Conservation (phyloP, 2,113 vertebrate species). For the Lophotis ruficrista region DNA sequence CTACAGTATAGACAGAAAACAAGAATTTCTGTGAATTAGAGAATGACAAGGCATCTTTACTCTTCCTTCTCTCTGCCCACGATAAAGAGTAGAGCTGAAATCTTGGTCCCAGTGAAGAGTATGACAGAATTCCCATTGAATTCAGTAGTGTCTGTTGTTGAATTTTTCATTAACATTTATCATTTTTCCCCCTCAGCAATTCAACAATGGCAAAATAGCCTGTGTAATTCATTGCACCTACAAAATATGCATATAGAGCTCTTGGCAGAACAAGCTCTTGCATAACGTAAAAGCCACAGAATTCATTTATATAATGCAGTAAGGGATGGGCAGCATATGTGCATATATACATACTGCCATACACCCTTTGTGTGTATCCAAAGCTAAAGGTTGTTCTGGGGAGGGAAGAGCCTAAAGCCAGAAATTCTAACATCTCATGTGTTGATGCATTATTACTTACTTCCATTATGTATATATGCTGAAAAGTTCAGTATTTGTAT, state of each 20-base stretch:
- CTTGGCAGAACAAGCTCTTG: conserved; percentile 29
- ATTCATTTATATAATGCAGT: conserved; percentile 18
- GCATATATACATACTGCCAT: background rate
- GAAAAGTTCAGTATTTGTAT: background rate
- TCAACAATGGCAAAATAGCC: conserved; percentile 7
- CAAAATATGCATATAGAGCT: conserved; percentile 18
- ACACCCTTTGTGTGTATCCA: background rate
- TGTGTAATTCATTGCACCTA: conserved; percentile 25
- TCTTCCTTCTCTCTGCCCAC: background rate
- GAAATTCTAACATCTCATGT: background rate
- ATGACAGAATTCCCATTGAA: background rate
- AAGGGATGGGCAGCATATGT: background rate
- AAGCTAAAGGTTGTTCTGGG: background rate
- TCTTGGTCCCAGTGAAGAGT: background rate
- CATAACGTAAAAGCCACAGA: conserved; percentile 18
- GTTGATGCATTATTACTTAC: background rate
- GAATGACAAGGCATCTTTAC: background rate
- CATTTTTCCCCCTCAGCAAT: background rate
- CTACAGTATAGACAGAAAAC: background rate
- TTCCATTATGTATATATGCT: background rate
- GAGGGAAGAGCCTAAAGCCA: background rate
- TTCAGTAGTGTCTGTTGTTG: background rate
- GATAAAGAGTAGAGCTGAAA: background rate
- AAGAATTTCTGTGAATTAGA: background rate
- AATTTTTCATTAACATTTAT: conserved; percentile 51